Base-by-base conservation (phyloP, 2,888 invertebrate species). In the Xestia ashworthii region DNA sequence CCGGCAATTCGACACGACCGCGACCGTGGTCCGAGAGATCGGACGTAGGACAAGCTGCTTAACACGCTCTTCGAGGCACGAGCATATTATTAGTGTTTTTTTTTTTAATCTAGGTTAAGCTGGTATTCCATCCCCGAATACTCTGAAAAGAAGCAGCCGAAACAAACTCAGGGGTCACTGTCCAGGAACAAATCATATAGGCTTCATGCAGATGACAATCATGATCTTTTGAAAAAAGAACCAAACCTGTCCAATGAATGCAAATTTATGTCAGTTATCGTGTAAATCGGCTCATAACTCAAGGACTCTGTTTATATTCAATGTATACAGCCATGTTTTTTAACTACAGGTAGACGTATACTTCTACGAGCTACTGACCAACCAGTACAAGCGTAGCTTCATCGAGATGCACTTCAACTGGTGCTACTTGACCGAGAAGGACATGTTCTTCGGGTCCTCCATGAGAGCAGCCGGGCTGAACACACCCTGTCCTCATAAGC, bases 381-480 rank as follows among this genome's bases (percentile, higher is more conserved):
- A 90, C 78, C 79, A 74, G 38, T 92, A 92, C 81, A 90, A 87
- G 50, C 80, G 89, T 1, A 89, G 90, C 5, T 92, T 92, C 50
- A 81, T 92, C 3, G 90, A 92, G 62, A 76, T 92, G 75, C 91
- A 92, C 70, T 89, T 74, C 50, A 85, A 75, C 38, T 75, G 87
- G 69, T 93, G 92, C 67, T 86, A 90, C 64, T 25, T 92, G 22
- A 5, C 86, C 0, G 73, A 87, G 8, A 90, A 90, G n/a, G 92
- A 92, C 62, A 68, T 71, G 65, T 89, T 91, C 69, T 88, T 92
- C 25, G 92, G 92, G 11, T 11, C 74, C 8, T 67, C 86, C 0
- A 4, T 91, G 46, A 87, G 83, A 48, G 79, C 78, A 2, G 78
- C 12, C 3, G 75, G 88, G 0, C 9, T 50, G 0, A 74, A 41